These are phyloP conservation scores for Pangasius sanitwongsei DNA, from an alignment of 2,797 vertebrate genomes.

Conservation along the genomic window DNA sequence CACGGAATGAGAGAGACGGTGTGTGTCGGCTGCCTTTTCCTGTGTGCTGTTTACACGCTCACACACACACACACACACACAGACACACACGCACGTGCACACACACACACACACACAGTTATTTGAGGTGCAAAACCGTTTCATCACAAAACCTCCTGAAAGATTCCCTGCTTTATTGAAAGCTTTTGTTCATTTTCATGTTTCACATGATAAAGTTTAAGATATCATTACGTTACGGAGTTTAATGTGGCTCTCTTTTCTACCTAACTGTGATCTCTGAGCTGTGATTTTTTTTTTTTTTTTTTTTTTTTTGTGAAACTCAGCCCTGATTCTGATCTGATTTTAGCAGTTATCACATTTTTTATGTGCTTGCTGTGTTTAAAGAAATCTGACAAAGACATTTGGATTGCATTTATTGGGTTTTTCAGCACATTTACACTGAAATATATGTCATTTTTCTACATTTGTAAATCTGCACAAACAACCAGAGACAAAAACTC, in stretches of 20 bases:
- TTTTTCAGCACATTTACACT: neutral
- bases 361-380: neutral
- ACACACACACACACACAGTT: neutral
- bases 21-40: constrained; percentile 18
- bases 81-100: neutral
- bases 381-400: neutral
- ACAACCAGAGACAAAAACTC: neutral
- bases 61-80: neutral
- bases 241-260: neutral
- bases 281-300: neutral
- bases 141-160: neutral
- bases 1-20: constrained; percentile 6
- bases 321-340: neutral
- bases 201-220: neutral
- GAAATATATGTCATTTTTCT: neutral
- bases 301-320: neutral
- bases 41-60: neutral
- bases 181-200: neutral
- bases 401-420: neutral
- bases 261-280: neutral
- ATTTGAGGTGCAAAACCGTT: neutral
- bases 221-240: no score
- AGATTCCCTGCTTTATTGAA: neutral
- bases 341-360: neutral
- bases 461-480: neutral